A percentile compares a stretch with the other conserved stretches of the same genome.
phyloP scores from a whole-genome alignment of 2,113 vertebrate species.

The Casuarius casuarius region DNA sequence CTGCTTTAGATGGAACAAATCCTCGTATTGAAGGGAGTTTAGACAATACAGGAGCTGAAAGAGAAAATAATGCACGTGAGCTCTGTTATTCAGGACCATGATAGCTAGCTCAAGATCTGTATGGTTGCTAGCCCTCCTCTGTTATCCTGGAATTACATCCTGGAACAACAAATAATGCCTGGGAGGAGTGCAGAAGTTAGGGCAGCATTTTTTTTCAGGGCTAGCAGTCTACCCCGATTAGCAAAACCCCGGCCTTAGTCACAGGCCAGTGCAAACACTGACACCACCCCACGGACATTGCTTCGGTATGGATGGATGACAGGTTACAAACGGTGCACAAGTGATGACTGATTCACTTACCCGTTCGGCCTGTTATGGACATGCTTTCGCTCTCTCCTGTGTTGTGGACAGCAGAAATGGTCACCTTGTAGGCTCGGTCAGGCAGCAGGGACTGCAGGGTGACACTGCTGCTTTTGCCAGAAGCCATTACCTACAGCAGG shows the following conservation, averaged over 20 bases:
- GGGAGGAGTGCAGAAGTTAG: accelerated
- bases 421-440: conserved; percentile 86
- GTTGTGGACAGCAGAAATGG: conserved; percentile 84
- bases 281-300: accelerated
- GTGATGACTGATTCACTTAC: conserved; percentile 28
- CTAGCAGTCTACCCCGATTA: neutral
- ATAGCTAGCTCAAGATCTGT: accelerated
- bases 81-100: accelerated
- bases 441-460: conserved; percentile 82
- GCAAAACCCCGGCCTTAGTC: neutral
- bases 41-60: conserved; percentile 58
- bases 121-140: accelerated
- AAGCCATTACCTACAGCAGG: conserved; percentile 77
- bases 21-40: conserved; percentile 62
- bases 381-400: conserved; percentile 82
- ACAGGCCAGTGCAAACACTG: accelerated
- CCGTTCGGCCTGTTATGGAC: conserved; percentile 80
- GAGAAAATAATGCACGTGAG: neutral
- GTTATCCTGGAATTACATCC: neutral
- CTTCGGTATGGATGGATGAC: accelerated
- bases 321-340: accelerated
- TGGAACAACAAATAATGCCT: accelerated
- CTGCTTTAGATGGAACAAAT: conserved; percentile 18
- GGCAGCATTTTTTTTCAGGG: neutral
- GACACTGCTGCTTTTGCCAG: conserved; percentile 76